Evolutionary conservation across 2,797 vertebrate genomes (phyloP).

Genomic region (Acrossocheilus wenchowensis): DNA sequence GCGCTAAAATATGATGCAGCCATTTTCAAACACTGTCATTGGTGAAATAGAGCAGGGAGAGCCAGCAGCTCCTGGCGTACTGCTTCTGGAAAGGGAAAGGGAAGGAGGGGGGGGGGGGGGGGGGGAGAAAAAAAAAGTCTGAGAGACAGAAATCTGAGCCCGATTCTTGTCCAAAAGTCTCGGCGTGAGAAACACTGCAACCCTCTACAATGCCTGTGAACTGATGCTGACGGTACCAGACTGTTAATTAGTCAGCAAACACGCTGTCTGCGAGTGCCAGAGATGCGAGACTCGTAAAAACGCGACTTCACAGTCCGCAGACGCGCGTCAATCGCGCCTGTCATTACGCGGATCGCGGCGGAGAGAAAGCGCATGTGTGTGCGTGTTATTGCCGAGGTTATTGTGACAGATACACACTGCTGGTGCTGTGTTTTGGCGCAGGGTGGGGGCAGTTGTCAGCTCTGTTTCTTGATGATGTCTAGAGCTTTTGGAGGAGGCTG

Average conservation of each 20-base stretch:
- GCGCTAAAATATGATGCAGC: conserved; percentile 78
- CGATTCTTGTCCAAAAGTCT: conserved; percentile 47
- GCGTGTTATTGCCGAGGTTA: conserved; percentile 73
- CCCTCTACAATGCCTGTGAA: conserved; percentile 63
- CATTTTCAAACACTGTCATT: conserved; percentile 77
- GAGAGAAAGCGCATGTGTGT: conserved; percentile 57
- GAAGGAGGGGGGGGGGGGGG: conserved; percentile 59
- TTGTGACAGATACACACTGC: conserved; percentile 80
- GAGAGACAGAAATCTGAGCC: conserved; percentile 54
- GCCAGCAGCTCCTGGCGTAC: conserved; percentile 44
- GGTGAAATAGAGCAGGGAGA: conserved; percentile 68
- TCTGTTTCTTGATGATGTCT: conserved; percentile 84
- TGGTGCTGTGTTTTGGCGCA: conserved; percentile 69
- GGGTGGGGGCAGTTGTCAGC: conserved; percentile 77
- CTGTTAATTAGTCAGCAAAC: conserved; percentile 76
- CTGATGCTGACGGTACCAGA: conserved; percentile 78
- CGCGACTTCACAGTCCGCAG: not conserved
- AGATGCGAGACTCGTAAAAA: conserved; percentile 70
- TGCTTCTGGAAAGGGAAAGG: conserved; percentile 40
- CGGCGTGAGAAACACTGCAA: conserved; percentile 47
- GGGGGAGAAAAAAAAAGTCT: conserved; percentile 5
- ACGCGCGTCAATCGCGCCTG: conserved; percentile 42
- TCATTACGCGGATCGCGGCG: conserved; percentile 43
- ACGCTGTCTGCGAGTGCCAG: conserved; percentile 67
- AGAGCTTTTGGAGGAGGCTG: conserved; percentile 80